These are phyloP conservation scores for Sebastes dallii DNA, from an alignment of 2,797 vertebrate species.

Conservation along the genomic window DNA sequence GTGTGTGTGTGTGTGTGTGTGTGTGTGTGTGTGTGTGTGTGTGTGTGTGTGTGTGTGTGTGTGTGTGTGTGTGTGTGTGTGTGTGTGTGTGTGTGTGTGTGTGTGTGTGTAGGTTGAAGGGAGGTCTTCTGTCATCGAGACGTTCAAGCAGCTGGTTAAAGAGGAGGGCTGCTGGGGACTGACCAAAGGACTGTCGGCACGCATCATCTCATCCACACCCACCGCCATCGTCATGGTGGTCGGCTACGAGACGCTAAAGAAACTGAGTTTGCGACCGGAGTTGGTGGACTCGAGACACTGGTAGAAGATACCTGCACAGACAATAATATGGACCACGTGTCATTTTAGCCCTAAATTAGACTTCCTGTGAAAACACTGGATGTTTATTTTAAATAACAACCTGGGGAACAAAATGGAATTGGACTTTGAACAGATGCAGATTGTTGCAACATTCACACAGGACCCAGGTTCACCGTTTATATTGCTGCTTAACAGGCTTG, in stretches of 20 bases:
- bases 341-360: conserved; percentile 26
- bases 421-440: no score
- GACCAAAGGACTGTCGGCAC: conserved; percentile 95
- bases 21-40: not conserved
- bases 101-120: conserved; percentile 88
- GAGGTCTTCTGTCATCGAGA: conserved; percentile 89
- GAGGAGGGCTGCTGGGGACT: conserved; percentile 96
- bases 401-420: conserved; percentile 12
- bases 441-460: not conserved
- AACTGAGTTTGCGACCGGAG: conserved; percentile 93
- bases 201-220: conserved; percentile 95
- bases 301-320: conserved; percentile 74
- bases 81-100: not conserved
- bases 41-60: not conserved
- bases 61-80: not conserved
- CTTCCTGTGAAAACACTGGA: conserved; percentile 1
- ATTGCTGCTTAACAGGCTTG: not conserved
- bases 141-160: conserved; percentile 91
- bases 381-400: conserved; percentile 5
- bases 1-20: not conserved
- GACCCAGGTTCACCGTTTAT: not conserved
- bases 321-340: conserved; percentile 8
- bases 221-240: conserved; percentile 97
- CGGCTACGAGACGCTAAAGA: conserved; percentile 96
- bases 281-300: conserved; percentile 96